Base-by-base conservation (phyloP, 35 echinoderm and acorn worm species). In the Acanthaster planci region DNA sequence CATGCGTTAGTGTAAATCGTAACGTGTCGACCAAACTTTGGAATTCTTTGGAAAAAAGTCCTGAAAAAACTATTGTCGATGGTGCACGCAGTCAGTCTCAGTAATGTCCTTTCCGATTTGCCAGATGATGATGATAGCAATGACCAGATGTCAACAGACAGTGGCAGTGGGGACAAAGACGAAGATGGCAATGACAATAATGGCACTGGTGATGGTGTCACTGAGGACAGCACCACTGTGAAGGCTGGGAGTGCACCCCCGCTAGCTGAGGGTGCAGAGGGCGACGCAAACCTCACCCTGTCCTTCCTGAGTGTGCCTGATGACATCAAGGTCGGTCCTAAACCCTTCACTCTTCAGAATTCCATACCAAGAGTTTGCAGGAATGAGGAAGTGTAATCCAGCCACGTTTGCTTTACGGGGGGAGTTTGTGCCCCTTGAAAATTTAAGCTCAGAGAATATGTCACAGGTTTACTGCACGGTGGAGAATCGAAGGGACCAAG, bases 231-330 rank as follows among this genome's bases (percentile, higher is more conserved):
- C 9, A 51, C n/a, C 42, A n/a, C 52, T 0, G 79, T n/a, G 38
- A 31, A 40, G 51, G 40, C 52, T 21, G 35, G 34, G 17, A 52
- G 16, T 57, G 47, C 51, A 64, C 21, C 51, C 15, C 32, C 30
- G 50, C 37, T n/a, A 39, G 35, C 12, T 0, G 31, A 42, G 21
- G 21, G 29, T 34, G 9, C 47, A 16, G 56, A 57, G 56, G 37
- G 51, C 8, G 52, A 57, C 18, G 30, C 80, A 0, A 58, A 57
- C 53, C 26, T 88, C 9, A 88, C 86, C 15, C 52, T 34, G 32
- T 88, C 86, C 21, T 88, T 88, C 51, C 77, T 88, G 15, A 88
- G 86, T 21, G 42, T 88, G 1, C 86, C 86, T 8, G 86, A 81
- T 52, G 39, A 72, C 54, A 54, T 27, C 53, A 64, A 36, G 42